Base-by-base conservation (phyloP, 2,888 invertebrate genomes). In the Luperina testacea region DNA sequence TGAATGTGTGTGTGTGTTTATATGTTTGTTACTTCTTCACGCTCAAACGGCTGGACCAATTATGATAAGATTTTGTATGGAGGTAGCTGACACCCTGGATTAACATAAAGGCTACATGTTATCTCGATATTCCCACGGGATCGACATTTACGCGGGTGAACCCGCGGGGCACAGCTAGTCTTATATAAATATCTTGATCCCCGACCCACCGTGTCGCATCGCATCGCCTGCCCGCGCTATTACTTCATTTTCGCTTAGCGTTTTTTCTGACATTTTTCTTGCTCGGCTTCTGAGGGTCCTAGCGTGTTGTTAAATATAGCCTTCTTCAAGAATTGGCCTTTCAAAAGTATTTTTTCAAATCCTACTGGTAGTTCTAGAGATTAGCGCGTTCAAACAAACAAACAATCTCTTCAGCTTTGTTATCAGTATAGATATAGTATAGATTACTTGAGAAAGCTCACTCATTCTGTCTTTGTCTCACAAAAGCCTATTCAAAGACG, bases 401-500 rank as follows among this genome's bases (percentile, higher is more conserved):
- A 24, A 11, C 11, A 45, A 45, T 9, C 9, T 57, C 24, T 24
- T 24, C 9, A 57, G 24, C 57, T 57, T 5, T 59, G n/a, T n/a
- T 59, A 57, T 57, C n/a, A 57, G 24, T 57, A 57, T 24, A 9
- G 24, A 11, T 57, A 57, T 24, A 9, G 24, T 24, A 53, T 53
- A 57, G 9, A 13, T 72, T 57, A 48, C 76, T 61, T 65, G 27
- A 71, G 45, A 63, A 32, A 86, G 15, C 42, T 45, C 9, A 32
- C 20, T 51, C 27, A 15, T 68, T 82, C 27, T 72, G 20, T 74
- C 48, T 71, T 68, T 68, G 45, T 53, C 72, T n/a, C 20, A 59
- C 51, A 72, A 70, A 82, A 24, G 1, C n/a, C 8, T 73, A 59
- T 83, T 71, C 48, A 74, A 85, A 61, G 38, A 86, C 27, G 27